A percentile compares a stretch with the other conserved stretches of the same genome.
These are phyloP conservation scores for Neomonachus schauinslandi DNA, from an alignment of 2,113 vertebrate species.

Conservation along the genomic window DNA sequence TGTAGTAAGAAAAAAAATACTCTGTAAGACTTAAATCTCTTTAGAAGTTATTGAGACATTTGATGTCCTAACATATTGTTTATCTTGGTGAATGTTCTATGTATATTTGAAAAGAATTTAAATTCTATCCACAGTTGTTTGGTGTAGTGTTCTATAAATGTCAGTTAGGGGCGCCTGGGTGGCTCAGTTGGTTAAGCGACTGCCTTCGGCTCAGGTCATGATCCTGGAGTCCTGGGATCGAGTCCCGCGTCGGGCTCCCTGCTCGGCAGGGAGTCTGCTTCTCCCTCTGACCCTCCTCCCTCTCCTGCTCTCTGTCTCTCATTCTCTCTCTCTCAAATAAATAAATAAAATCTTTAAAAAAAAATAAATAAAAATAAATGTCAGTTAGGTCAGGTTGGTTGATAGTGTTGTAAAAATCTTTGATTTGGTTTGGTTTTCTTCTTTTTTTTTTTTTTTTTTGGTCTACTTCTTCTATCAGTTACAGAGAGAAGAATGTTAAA, in stretches of 20 bases:
- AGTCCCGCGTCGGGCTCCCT: no score
- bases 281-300: no score
- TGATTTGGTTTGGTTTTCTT: neutral
- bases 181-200: no score
- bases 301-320: no score
- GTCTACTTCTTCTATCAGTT: neutral
- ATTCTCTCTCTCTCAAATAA: no score
- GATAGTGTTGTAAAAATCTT: neutral
- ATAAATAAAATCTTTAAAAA: no score
- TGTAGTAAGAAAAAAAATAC: neutral
- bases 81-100: neutral
- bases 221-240: no score
- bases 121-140: neutral
- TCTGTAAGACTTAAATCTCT: neutral
- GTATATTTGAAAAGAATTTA: conserved; percentile 32
- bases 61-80: neutral
- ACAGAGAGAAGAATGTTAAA: neutral
- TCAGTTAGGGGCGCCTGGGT: neutral
- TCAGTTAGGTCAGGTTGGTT: neutral
- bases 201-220: no score
- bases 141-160: neutral
- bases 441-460: neutral
- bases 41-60: conserved; percentile 22
- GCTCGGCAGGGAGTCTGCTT: no score
- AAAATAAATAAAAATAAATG: neutral